phyloP scores from a whole-genome alignment of 2,797 vertebrate genomes.

The Denticeps clupeoides region DNA sequence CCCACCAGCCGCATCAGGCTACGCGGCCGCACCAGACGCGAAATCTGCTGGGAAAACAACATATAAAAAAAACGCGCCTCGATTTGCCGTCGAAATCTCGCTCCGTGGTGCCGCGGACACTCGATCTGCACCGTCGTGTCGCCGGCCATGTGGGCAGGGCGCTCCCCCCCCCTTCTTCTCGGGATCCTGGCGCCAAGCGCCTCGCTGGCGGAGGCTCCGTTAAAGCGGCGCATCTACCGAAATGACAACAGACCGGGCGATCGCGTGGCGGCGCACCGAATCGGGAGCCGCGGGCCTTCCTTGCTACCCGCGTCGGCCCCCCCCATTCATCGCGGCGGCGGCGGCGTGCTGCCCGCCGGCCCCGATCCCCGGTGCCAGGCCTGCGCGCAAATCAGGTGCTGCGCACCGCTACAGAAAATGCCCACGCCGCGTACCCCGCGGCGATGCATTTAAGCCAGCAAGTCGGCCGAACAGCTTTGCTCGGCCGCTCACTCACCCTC shows the following conservation, averaged over 20 bases:
- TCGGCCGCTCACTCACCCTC: conserved; percentile 64
- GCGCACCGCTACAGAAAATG: not conserved
- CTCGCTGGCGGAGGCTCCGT: conserved; percentile 17
- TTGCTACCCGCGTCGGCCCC: conserved; percentile 7
- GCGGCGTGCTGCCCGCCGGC: not conserved
- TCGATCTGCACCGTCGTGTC: too few relatives aligned
- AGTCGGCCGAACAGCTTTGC: too few relatives aligned
- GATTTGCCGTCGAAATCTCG: too few relatives aligned
- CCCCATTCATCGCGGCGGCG: conserved; percentile 35
- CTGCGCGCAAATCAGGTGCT: not conserved
- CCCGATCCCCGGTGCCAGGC: conserved; percentile 6
- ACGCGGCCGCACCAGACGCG: too few relatives aligned
- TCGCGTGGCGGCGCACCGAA: not conserved
- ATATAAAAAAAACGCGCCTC: too few relatives aligned
- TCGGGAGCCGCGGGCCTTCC: conserved; percentile 20
- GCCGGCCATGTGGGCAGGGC: conserved; percentile 36
- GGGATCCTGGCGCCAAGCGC: conserved; percentile 28
- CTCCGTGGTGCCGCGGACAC: too few relatives aligned
- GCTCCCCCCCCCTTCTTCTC: conserved; percentile 16
- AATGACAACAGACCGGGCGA: not conserved
- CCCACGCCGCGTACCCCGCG: too few relatives aligned
- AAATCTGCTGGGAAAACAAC: too few relatives aligned
- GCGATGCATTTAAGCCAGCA: too few relatives aligned
- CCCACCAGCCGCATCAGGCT: too few relatives aligned
- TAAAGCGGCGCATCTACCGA: not conserved